phyloP scores from a whole-genome alignment of 2,888 invertebrate genomes.

The Lasioglossum leucozonium region DNA sequence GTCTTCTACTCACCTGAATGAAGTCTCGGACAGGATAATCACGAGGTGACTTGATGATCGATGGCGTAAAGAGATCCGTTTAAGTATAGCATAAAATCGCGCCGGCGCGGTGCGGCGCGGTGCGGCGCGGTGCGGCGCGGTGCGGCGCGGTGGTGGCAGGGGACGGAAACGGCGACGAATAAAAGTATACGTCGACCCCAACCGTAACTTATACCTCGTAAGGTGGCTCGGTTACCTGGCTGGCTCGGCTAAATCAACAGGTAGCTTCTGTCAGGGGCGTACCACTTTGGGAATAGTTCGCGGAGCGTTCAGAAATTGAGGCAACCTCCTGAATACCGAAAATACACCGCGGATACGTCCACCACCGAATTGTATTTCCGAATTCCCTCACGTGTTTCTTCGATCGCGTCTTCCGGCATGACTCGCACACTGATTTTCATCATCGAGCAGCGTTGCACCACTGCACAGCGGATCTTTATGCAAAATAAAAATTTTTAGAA shows the following conservation, averaged over 20 bases:
- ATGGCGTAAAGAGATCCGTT: conserved; percentile 43
- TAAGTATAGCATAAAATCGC: conserved; percentile 32
- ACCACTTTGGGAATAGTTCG: conserved; percentile 54
- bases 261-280: conserved; percentile 70
- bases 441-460: neutral
- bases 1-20: neutral
- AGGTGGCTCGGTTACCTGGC: conserved; percentile 69
- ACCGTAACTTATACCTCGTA: conserved; percentile 62
- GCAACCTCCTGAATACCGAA: conserved; percentile 36
- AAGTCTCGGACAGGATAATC: neutral
- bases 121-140: too few relatives aligned
- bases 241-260: conserved; percentile 66
- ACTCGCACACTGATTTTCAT: neutral
- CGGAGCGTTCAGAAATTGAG: conserved; percentile 44
- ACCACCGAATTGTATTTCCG: conserved; percentile 28
- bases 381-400: conserved; percentile 37
- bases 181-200: conserved; percentile 50
- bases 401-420: neutral
- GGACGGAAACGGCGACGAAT: conserved; percentile 49
- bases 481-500: too few relatives aligned
- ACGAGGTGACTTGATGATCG: conserved; percentile 23
- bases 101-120: neutral
- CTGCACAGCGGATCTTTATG: neutral
- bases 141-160: neutral
- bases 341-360: conserved; percentile 10